These are phyloP conservation scores for Lordiphosa collinella DNA, from an alignment of 1,140 invertebrate species.

Conservation along the genomic window DNA sequence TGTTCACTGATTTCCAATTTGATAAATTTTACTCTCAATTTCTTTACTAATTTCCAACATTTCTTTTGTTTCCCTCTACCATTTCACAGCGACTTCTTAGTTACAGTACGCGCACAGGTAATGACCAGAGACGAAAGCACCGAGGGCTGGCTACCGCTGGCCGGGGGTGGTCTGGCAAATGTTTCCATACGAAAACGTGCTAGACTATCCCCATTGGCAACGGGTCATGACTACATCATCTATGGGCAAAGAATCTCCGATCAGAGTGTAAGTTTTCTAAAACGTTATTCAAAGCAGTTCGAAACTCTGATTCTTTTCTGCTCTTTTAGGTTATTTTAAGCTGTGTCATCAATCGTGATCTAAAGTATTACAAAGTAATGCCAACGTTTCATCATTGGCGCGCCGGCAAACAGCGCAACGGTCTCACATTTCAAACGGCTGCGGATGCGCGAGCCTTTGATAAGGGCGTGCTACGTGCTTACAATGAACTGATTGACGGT, in stretches of 20 bases:
- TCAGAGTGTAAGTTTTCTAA: constrained; percentile 85
- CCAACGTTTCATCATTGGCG: constrained; percentile 99
- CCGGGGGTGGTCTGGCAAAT: constrained; percentile 94
- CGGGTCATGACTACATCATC: constrained; percentile 90
- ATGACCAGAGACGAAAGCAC: constrained; percentile 98
- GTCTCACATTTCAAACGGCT: constrained; percentile 95
- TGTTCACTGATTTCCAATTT: too few species aligned
- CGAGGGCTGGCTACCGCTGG: constrained; percentile 96
- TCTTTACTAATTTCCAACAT: not conserved
- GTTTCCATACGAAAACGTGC: constrained; percentile 90
- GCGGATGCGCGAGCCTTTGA: constrained; percentile 97
- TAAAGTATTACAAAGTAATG: constrained; percentile 98
- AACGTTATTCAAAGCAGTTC: too few species aligned
- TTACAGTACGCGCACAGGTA: constrained; percentile 97
- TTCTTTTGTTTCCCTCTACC: constrained; percentile 32
- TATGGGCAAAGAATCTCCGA: constrained; percentile 94
- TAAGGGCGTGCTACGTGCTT: constrained; percentile 92
- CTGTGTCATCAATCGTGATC: constrained; percentile 96
- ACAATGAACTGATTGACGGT: constrained; percentile 96
- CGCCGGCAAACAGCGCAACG: constrained; percentile 96
- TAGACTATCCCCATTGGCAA: constrained; percentile 79
- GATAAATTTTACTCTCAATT: too few species aligned
- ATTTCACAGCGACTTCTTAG: constrained; percentile 92
- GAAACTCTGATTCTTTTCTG: too few species aligned
- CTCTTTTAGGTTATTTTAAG: constrained; percentile 90